Evolutionary conservation across 2,888 invertebrate genomes (phyloP).

Genomic region (Microplitis deprimator): DNA sequence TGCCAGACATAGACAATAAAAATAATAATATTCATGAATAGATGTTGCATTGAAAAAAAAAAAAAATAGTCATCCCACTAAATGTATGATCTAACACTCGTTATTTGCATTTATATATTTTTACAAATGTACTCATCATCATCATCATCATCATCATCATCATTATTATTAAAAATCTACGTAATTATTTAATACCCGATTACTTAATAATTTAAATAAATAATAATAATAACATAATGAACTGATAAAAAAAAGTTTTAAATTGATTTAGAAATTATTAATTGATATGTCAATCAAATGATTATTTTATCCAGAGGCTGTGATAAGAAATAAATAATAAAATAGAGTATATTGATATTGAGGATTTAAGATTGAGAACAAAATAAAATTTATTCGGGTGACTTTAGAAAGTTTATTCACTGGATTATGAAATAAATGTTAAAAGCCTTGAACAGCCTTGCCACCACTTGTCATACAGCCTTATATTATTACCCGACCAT

Average conservation of each 20-base stretch:
- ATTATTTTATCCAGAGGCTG: too few relatives aligned
- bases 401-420: conserved; percentile 28
- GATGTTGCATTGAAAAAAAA: neutral
- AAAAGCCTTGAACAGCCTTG: conserved; percentile 67
- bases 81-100: neutral
- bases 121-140: neutral
- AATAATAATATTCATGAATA: neutral
- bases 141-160: neutral
- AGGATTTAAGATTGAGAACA: neutral
- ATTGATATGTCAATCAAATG: too few relatives aligned
- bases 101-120: neutral
- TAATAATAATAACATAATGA: too few relatives aligned
- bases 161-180: neutral
- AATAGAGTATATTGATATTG: neutral
- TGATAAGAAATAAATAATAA: neutral
- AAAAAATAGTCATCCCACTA: neutral
- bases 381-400: neutral
- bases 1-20: neutral
- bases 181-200: neutral
- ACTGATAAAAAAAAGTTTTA: too few relatives aligned
- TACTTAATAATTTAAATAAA: neutral
- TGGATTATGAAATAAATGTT: conserved; percentile 30
- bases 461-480: conserved; percentile 53
- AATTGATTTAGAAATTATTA: too few relatives aligned
- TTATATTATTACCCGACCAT: too few relatives aligned